A percentile compares a stretch with the other conserved stretches of the same genome.
These are phyloP conservation scores for Schizotus pectinicornis DNA, from an alignment of 2,888 invertebrate species.

Conservation along the genomic window DNA sequence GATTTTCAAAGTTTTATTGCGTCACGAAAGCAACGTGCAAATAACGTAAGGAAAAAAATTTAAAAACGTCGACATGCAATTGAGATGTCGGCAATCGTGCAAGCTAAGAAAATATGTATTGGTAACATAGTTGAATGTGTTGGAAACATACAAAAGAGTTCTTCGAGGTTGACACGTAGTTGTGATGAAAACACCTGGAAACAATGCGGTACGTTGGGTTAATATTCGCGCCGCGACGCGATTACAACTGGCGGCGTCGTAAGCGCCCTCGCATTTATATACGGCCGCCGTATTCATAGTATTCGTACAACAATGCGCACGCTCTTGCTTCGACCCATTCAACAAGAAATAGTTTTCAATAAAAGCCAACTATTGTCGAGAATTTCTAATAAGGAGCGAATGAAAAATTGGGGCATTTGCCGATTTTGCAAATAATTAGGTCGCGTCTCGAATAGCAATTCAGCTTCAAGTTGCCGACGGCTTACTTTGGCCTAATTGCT, in stretches of 20 bases:
- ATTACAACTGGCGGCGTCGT: slow-evolving; percentile 33
- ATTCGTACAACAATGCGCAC: slow-evolving; percentile 33
- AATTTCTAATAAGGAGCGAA: background rate
- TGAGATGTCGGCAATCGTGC: slow-evolving; percentile 13
- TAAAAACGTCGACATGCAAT: slow-evolving; percentile 10
- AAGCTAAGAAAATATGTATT: slow-evolving; percentile 12
- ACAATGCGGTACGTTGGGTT: slow-evolving; percentile 8
- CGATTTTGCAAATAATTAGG: background rate
- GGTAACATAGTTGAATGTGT: slow-evolving; percentile 9
- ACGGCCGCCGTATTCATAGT: slow-evolving; percentile 30
- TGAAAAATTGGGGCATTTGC: background rate
- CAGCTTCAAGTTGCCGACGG: too few species aligned
- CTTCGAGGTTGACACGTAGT: slow-evolving; percentile 11
- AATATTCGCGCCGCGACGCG: slow-evolving; percentile 38
- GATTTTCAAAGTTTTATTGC: slow-evolving; percentile 25
- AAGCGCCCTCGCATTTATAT: slow-evolving; percentile 38
- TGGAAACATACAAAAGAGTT: slow-evolving; percentile 21
- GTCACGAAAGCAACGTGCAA: slow-evolving; percentile 7
- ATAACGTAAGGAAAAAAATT: background rate
- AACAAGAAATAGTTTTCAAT: slow-evolving; percentile 22
- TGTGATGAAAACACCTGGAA: slow-evolving; percentile 19
- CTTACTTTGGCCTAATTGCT: too few species aligned
- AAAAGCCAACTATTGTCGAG: slow-evolving; percentile 16
- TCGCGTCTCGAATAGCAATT: too few species aligned
- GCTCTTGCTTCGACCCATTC: slow-evolving; percentile 28